phyloP scores from a whole-genome alignment of 2,888 invertebrate species.

The Dione juno region DNA sequence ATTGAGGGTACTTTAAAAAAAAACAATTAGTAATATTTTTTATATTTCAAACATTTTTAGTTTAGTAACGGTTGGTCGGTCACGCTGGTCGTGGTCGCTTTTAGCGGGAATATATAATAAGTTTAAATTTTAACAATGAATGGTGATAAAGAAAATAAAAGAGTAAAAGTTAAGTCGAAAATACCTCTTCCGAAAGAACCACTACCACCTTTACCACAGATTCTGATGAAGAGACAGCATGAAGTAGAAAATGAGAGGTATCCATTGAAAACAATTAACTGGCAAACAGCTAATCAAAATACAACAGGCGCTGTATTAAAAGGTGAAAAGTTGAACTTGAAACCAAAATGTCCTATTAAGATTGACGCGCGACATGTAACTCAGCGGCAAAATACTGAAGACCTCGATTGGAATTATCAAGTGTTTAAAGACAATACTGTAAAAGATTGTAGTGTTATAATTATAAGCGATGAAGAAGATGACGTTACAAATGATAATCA shows the following conservation, averaged over 20 bases:
- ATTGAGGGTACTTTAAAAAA: constrained; percentile 49
- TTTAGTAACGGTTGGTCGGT: constrained; percentile 48
- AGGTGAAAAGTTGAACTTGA: constrained; percentile 41
- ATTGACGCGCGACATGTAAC: constrained; percentile 61
- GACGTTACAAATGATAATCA: constrained; percentile 36
- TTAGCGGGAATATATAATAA: constrained; percentile 16
- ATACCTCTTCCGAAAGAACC: constrained; percentile 66
- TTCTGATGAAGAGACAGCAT: constrained; percentile 51
- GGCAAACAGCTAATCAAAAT: constrained; percentile 44
- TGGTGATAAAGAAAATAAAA: constrained; percentile 61
- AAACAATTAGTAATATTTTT: background rate
- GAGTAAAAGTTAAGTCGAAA: constrained; percentile 50
- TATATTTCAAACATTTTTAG: background rate
- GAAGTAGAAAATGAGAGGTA: constrained; percentile 47
- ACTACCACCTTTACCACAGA: constrained; percentile 61
- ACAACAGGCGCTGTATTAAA: constrained; percentile 47
- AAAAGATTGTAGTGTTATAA: constrained; percentile 47
- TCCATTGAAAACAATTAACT: constrained; percentile 60
- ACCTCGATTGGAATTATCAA: constrained; percentile 58
- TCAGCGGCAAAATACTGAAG: constrained; percentile 51
- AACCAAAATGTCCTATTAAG: constrained; percentile 43
- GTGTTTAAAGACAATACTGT: constrained; percentile 56
- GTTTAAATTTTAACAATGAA: constrained; percentile 50
- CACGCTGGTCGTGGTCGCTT: constrained; percentile 61
- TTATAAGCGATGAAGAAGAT: constrained; percentile 56